phyloP scores from a whole-genome alignment of 2,113 vertebrate species.

The Alosa alosa region DNA sequence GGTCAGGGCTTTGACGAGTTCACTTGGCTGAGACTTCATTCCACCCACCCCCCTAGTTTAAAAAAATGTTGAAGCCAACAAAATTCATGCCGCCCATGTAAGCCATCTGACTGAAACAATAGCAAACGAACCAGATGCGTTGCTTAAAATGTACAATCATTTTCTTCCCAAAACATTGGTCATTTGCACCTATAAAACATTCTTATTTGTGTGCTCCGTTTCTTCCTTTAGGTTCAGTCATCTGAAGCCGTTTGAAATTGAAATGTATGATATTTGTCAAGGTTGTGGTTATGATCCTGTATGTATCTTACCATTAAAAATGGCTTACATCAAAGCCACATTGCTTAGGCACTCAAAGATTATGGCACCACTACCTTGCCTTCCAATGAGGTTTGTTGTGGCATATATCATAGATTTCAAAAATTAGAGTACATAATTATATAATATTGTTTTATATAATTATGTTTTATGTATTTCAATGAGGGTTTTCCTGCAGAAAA shows the following conservation, averaged over 20 bases:
- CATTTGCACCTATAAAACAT: too few species aligned
- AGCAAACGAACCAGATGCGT: conserved; percentile 21
- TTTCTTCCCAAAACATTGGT: background rate
- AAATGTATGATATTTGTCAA: background rate
- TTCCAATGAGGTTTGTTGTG: background rate
- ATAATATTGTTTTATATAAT: conserved; percentile 10
- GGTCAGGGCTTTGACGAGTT: conserved; percentile 63
- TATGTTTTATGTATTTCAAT: conserved; percentile 15
- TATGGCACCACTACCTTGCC: background rate
- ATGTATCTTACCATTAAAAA: background rate
- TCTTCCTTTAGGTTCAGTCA: too few species aligned
- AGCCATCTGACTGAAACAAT: conserved; percentile 54
- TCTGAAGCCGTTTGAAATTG: background rate
- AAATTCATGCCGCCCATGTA: conserved; percentile 53
- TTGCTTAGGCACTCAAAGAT: background rate
- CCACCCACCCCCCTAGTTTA: conserved; percentile 36
- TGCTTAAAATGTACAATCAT: conserved; percentile 37
- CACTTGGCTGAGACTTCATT: conserved; percentile 56
- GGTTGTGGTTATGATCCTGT: background rate
- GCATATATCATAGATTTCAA: background rate
- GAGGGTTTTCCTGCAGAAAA: conserved; percentile 31
- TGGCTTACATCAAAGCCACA: background rate
- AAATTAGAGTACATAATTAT: conserved; percentile 23
- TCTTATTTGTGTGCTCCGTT: too few species aligned
- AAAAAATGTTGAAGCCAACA: conserved; percentile 48